Evolutionary conservation across 64 coral and sea anemone genomes (phyloP).

Genomic region (Montipora efflorescens): DNA sequence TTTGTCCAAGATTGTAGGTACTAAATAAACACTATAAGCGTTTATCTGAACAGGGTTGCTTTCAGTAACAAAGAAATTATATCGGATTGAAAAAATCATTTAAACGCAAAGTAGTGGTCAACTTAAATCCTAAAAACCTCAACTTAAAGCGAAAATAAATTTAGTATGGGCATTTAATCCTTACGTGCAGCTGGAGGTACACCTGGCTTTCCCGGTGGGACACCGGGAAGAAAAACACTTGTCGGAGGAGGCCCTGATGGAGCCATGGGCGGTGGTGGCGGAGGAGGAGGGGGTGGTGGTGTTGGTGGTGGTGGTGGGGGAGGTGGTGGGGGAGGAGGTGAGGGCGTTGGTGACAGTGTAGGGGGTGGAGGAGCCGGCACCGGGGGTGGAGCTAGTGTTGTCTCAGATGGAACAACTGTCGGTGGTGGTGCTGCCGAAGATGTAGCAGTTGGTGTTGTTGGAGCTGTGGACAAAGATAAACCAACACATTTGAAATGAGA

Average conservation of each 20-base stretch:
- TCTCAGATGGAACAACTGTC: neutral
- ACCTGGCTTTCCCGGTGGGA: neutral
- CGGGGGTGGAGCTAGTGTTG: conserved; percentile 12
- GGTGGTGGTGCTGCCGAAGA: neutral
- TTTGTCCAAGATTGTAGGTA: too few species aligned
- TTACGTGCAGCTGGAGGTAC: conserved; percentile 7
- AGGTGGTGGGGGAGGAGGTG: conserved; percentile 33
- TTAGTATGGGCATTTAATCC: neutral
- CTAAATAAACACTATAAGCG: too few species aligned
- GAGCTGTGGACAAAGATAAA: neutral
- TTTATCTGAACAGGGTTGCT: too few species aligned
- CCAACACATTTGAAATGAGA: neutral
- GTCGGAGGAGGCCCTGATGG: neutral
- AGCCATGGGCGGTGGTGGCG: conserved; percentile 6
- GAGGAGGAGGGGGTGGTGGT: conserved; percentile 4
- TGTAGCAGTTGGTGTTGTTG: neutral
- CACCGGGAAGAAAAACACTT: neutral
- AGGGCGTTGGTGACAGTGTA: conserved; percentile 15
- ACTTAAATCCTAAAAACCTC: neutral
- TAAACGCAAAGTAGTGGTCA: too few species aligned
- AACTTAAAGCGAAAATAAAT: neutral
- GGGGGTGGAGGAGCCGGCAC: neutral
- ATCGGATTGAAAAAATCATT: too few species aligned
- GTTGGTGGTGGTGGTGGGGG: neutral
- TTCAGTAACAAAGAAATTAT: too few species aligned